Conservation (phyloP, 2,797 vertebrate genomes). For the Carcharodon carcharias region DNA sequence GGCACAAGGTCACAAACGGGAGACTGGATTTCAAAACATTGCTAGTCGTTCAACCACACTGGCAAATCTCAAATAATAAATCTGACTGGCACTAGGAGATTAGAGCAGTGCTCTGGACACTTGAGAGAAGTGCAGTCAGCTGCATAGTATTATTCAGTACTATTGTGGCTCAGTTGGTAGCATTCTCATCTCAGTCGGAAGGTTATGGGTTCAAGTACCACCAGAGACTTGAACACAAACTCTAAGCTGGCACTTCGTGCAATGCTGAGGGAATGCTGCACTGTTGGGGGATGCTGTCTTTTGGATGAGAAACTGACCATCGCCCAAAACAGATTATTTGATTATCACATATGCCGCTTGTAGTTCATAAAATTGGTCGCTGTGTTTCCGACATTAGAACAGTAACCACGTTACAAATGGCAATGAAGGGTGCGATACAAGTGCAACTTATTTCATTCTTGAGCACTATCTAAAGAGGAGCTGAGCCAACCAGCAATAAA, state of each 20-base stretch:
- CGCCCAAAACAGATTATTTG: background rate
- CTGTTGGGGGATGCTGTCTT: background rate
- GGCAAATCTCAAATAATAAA: background rate
- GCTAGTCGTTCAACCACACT: no score
- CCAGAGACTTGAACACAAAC: background rate
- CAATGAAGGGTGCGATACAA: background rate
- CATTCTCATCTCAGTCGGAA: background rate
- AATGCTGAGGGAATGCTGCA: background rate
- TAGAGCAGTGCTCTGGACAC: background rate
- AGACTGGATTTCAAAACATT: background rate
- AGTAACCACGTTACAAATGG: background rate
- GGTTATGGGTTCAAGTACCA: background rate
- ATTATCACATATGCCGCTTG: background rate
- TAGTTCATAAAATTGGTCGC: background rate
- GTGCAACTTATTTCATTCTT: background rate
- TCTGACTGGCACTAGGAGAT: background rate
- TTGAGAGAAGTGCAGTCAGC: background rate
- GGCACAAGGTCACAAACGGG: background rate
- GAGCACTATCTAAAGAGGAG: background rate
- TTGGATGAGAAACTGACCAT: background rate
- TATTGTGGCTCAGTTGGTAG: background rate
- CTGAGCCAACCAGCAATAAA: background rate
- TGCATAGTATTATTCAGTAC: background rate
- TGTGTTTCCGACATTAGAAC: background rate
- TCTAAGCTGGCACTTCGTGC: background rate